Percentiles rank a stretch among this genome's conserved stretches.
These are phyloP conservation scores for Lasius fuliginosus DNA, from an alignment of 2,888 invertebrate genomes.

Conservation along the genomic window DNA sequence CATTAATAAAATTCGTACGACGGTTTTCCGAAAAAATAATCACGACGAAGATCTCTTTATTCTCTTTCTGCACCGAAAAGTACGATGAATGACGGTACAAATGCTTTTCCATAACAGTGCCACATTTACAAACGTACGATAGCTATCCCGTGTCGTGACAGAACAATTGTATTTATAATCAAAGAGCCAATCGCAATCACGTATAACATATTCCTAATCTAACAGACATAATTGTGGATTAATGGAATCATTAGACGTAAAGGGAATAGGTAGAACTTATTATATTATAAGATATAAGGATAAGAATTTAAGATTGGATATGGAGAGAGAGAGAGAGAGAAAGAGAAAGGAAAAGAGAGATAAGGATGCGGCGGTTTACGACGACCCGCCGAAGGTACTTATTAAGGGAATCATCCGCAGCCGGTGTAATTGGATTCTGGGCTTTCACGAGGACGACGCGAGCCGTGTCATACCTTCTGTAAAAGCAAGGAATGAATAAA, in stretches of 20 bases:
- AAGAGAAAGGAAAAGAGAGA: not conserved
- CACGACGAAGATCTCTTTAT: not conserved
- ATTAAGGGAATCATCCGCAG: constrained; percentile 55
- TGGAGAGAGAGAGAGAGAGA: not conserved
- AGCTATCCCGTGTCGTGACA: not conserved
- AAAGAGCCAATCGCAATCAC: not conserved
- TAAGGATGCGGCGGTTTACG: constrained; percentile 26
- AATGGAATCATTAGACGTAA: not conserved
- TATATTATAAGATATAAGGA: constrained; percentile 17
- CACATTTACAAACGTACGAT: not conserved
- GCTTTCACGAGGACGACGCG: constrained; percentile 1
- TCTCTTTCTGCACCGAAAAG: not conserved
- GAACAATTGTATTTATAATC: not conserved
- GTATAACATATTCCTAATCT: not conserved
- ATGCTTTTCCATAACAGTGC: not conserved
- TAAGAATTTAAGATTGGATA: constrained; percentile 39
- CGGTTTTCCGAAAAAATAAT: not conserved
- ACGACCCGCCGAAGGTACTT: constrained; percentile 42
- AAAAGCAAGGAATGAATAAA: constrained; percentile 30
- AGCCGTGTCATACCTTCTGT: not conserved
- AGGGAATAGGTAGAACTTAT: not conserved
- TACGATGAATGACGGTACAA: not conserved
- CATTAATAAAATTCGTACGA: constrained; percentile 8
- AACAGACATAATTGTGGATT: not conserved
- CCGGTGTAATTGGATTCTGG: constrained; percentile 53